Conservation (phyloP, 2,888 invertebrate genomes). For the Xylota sylvarum region DNA sequence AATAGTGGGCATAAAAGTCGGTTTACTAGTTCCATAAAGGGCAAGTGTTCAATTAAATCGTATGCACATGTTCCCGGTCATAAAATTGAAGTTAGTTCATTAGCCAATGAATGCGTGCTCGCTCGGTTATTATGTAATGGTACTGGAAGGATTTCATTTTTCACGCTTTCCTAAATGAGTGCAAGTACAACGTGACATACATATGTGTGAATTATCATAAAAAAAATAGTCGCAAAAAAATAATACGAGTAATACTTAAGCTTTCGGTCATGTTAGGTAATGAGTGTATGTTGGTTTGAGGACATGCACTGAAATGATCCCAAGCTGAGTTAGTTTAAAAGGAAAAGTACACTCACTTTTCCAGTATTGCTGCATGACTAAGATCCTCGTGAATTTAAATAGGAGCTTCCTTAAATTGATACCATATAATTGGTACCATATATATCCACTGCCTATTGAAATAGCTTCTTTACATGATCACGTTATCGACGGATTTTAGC, state of each 20-base stretch:
- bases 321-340: too few species aligned
- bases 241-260: too few species aligned
- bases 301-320: too few species aligned
- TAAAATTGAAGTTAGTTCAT: constrained; percentile 18
- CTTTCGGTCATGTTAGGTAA: not conserved
- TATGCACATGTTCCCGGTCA: constrained; percentile 20
- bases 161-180: not conserved
- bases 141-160: constrained; percentile 4
- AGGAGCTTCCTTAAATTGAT: too few species aligned
- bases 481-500: too few species aligned
- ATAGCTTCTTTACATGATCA: too few species aligned
- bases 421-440: too few species aligned
- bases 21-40: constrained; percentile 46
- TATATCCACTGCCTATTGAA: too few species aligned
- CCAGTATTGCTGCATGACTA: too few species aligned
- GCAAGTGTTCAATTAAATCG: constrained; percentile 52
- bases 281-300: too few species aligned
- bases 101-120: not conserved
- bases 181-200: not conserved
- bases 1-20: constrained; percentile 5
- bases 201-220: not conserved
- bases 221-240: not conserved
- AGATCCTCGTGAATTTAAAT: too few species aligned
- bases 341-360: too few species aligned
- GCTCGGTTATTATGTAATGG: not conserved